Evolutionary conservation across 2,888 invertebrate genomes (phyloP).

Genomic region (Phengaris arion): DNA sequence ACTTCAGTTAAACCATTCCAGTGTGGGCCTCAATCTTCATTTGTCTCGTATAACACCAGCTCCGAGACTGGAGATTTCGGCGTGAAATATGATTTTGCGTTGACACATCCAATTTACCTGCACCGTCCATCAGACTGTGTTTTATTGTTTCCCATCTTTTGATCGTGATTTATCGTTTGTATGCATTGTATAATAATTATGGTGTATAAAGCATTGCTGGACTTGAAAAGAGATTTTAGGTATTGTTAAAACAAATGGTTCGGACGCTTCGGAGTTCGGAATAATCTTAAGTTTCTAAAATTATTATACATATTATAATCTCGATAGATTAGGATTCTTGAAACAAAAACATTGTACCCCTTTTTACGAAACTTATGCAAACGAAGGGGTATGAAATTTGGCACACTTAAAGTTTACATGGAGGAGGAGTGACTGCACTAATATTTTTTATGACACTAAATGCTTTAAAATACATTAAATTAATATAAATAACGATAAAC

Average conservation of each 20-base stretch:
- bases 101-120: constrained; percentile 31
- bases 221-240: background rate
- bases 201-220: background rate
- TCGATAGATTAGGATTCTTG: too few species aligned
- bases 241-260: background rate
- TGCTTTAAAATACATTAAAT: too few species aligned
- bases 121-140: background rate
- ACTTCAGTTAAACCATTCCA: constrained; percentile 1
- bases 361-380: too few species aligned
- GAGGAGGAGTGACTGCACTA: too few species aligned
- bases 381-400: too few species aligned
- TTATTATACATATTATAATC: too few species aligned
- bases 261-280: too few species aligned
- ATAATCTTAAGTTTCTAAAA: too few species aligned
- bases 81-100: constrained; percentile 33
- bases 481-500: too few species aligned
- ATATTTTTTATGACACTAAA: too few species aligned
- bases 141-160: constrained; percentile 8
- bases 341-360: too few species aligned
- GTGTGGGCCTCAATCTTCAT: constrained; percentile 23
- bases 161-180: constrained; percentile 3
- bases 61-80: constrained; percentile 32
- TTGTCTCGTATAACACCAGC: constrained; percentile 30
- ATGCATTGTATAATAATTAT: constrained; percentile 13
- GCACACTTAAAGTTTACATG: too few species aligned